Base-by-base conservation (phyloP, 2,888 invertebrate species). In the Aphodius granarius region DNA sequence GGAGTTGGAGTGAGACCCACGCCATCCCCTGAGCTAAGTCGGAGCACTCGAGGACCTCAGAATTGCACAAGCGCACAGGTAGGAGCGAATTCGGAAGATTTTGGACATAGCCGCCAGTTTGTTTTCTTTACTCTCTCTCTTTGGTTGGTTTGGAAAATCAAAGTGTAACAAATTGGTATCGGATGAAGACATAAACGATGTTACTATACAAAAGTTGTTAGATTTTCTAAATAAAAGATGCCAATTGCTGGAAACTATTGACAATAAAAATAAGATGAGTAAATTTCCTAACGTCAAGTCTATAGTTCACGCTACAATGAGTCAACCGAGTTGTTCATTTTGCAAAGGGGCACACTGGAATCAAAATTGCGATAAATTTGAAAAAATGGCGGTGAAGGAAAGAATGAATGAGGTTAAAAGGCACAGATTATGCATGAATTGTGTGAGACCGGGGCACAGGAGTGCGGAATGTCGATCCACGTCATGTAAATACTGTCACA, bases 401-500 rank as follows among this genome's bases (percentile, higher is more conserved):
- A 18, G 73, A 21, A 22, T 65, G n/a, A 18, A 43, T 17, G 66
- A 73, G 18, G 17, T 65, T 43, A 73, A 23, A 16, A 65, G 66
- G 16, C 22, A 22, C 18, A 66, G 16, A 23, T 23, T 73, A 19
- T 73, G 73, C 20, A 23, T 66, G n/a, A 73, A 73, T 22, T 73
- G 65, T 66, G 21, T 66, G 15, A 73, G 66, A 19, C 21, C 19
- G 15, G 73, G 73, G 15, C 62, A 73, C 43, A 65, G 62, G 17
- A 21, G 65, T 43, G 19, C 65, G 62, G 23, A 65, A 21, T 73
- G 73, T 23, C n/a, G n/a, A 66, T 73, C 73, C 21, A 15, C 62
- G 17, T 22, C 66, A 66, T 73, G 73, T 18, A 74, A 68, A 73
- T 22, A 71, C 17, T 73, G 73, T 23, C 16, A 73, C 20, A 73